These are phyloP conservation scores for Cephus rjabovi DNA, from an alignment of 2,888 invertebrate species.

Conservation along the genomic window DNA sequence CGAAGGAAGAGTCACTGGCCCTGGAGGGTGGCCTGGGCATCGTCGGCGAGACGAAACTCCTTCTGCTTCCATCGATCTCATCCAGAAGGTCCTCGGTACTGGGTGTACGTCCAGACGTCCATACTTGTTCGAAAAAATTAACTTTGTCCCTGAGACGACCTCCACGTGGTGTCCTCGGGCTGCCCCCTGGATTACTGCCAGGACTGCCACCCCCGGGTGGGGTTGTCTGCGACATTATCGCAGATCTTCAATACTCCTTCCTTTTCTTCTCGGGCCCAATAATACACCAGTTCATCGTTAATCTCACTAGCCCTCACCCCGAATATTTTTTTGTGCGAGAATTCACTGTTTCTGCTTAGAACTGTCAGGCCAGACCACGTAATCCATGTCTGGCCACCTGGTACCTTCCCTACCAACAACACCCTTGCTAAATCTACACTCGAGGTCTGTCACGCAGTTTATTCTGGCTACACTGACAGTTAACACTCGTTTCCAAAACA, in stretches of 20 bases:
- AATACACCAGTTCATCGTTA: not conserved
- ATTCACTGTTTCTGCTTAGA: not conserved
- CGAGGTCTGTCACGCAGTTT: not conserved
- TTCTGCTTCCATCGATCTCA: constrained; percentile 46
- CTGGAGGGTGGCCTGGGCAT: constrained; percentile 58
- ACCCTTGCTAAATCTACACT: not conserved
- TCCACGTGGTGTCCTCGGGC: constrained; percentile 61
- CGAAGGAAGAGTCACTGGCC: constrained; percentile 61
- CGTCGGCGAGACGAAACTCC: constrained; percentile 59
- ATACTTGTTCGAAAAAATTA: constrained; percentile 83
- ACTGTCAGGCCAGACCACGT: not conserved
- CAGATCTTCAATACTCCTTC: not conserved
- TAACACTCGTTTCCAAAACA: not conserved
- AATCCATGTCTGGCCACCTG: not conserved
- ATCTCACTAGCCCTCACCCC: not conserved
- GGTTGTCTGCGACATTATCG: constrained; percentile 35
- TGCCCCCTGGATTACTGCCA: constrained; percentile 41
- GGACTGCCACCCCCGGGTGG: constrained; percentile 36
- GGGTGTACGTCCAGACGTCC: constrained; percentile 66
- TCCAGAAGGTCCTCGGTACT: constrained; percentile 64
- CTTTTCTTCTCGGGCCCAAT: not conserved
- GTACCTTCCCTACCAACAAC: not conserved
- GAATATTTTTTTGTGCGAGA: not conserved
- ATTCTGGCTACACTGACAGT: not conserved
- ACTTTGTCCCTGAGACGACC: constrained; percentile 78